These are phyloP conservation scores for Drosophila teissieri DNA, from an alignment of 1,140 invertebrate species.

Conservation along the genomic window DNA sequence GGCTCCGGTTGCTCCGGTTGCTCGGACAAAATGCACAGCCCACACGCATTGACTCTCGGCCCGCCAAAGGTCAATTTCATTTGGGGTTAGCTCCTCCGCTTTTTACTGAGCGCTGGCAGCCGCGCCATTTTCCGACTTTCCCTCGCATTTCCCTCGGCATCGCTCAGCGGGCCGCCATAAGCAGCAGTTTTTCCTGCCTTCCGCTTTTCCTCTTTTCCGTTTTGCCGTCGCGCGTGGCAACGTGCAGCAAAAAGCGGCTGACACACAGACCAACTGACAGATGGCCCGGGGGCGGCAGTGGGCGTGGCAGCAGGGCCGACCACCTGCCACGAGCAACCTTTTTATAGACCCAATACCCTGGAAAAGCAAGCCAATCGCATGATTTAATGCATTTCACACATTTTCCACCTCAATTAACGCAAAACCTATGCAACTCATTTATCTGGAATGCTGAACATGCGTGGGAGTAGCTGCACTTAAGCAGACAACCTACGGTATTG, in stretches of 20 bases:
- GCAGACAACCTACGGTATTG: neutral
- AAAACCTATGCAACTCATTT: too few relatives aligned
- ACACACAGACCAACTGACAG: slow-evolving; percentile 21
- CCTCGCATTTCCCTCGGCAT: neutral
- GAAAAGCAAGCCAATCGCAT: neutral
- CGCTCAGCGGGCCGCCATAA: slow-evolving; percentile 24
- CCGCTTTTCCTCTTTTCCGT: neutral
- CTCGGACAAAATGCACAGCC: slow-evolving; percentile 7
- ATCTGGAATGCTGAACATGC: too few relatives aligned
- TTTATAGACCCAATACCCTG: slow-evolving; percentile 13
- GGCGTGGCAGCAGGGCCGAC: neutral
- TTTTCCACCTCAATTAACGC: too few relatives aligned
- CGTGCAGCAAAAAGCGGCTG: slow-evolving; percentile 36
- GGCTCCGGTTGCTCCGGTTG: slow-evolving; percentile 11
- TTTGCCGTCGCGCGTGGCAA: slow-evolving; percentile 40
- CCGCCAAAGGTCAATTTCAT: slow-evolving; percentile 37
- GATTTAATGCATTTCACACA: neutral
- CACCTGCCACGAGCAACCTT: slow-evolving; percentile 45
- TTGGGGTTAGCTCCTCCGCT: slow-evolving; percentile 30
- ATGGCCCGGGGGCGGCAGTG: neutral
- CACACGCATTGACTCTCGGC: neutral
- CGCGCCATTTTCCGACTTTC: neutral
- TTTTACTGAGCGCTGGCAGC: neutral
- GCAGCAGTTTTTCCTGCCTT: slow-evolving; percentile 30
- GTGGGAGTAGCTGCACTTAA: neutral